Base-by-base conservation (phyloP, 2,888 invertebrate genomes). In the Drosophila nr. fundita region DNA sequence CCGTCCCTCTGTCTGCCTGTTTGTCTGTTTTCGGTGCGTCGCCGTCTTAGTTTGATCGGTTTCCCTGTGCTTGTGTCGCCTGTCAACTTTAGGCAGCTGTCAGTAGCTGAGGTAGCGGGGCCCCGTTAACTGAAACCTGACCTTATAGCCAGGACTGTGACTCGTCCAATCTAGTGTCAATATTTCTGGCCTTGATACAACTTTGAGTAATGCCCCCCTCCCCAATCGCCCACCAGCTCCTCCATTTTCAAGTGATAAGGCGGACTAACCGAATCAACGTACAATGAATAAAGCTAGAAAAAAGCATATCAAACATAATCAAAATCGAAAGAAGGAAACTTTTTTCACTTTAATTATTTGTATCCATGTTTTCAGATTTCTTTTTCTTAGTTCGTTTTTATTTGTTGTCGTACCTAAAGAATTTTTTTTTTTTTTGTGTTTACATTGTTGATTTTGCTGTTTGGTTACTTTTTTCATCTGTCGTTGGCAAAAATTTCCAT, bases 401-500 rank as follows among this genome's bases (percentile, higher is more conserved):
- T 60, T 63, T 52, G 42, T 55, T 53, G 52, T 49, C 55, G 18
- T 58, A 48, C 61, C 57, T 61, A 50, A 36, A 55, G 69, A 52
- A 30, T 49, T 54, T 69, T 50, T 38, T 2, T 2, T 10, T 10
- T 21, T 21, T 27, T 58, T 61, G 78, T 83, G 74, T 88, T 84
- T 84, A 83, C 72, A 55, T 86, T 76, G 70, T 76, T 84, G 88
- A 86, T 86, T 78, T 78, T 66, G 30, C 60, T 68, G 38, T 68
- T 45, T 68, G 71, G 53, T 68, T 84, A 61, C 69, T 72, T 67
- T 67, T 57, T 62, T 34, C 71, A 55, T 40, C 69, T 83, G 81
- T 88, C 79, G 73, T 65, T 73, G 64, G 52, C 74, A 84, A 76
- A 45, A 72, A 78, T 87, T 80, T 89, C 78, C 82, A 89, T 80